Evolutionary conservation across 2,888 invertebrate genomes (phyloP).

Genomic region (Synergus umbraculus): DNA sequence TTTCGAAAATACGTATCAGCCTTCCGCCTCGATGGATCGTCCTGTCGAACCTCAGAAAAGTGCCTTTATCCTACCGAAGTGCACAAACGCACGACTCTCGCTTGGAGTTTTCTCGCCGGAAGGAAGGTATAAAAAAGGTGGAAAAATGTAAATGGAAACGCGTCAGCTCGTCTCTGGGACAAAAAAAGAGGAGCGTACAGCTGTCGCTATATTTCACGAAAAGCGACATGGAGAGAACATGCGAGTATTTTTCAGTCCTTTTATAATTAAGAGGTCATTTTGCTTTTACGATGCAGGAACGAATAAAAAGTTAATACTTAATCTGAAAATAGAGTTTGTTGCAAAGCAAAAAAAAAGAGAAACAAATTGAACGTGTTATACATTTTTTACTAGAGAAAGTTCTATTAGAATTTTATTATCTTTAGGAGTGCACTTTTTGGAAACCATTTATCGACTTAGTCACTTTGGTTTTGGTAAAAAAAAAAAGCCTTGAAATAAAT

Average conservation of each 20-base stretch:
- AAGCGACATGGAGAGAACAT: background rate
- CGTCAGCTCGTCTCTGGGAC: constrained; percentile 22
- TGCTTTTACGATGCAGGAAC: background rate
- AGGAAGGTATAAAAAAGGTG: constrained; percentile 13
- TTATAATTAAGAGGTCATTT: constrained; percentile 18
- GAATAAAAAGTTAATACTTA: background rate
- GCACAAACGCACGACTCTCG: constrained; percentile 43
- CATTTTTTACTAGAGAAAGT: background rate
- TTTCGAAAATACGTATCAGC: constrained; percentile 21
- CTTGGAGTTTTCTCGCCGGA: constrained; percentile 32
- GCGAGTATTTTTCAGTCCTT: background rate
- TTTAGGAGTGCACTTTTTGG: background rate
- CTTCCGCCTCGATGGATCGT: constrained; percentile 44
- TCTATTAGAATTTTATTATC: background rate
- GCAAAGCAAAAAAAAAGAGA: background rate
- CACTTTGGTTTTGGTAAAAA: background rate
- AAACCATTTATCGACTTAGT: background rate
- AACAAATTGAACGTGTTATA: background rate
- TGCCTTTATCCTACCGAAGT: constrained; percentile 42
- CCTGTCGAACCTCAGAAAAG: constrained; percentile 46
- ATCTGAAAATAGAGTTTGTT: background rate
- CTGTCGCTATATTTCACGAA: constrained; percentile 25
- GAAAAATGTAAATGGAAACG: constrained; percentile 39
- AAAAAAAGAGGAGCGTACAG: constrained; percentile 5
- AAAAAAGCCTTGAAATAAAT: background rate